A percentile compares a stretch with the other conserved stretches of the same genome.
Evolutionary conservation across 2,113 vertebrate species (phyloP).

Genomic region (Notothenia rossii): DNA sequence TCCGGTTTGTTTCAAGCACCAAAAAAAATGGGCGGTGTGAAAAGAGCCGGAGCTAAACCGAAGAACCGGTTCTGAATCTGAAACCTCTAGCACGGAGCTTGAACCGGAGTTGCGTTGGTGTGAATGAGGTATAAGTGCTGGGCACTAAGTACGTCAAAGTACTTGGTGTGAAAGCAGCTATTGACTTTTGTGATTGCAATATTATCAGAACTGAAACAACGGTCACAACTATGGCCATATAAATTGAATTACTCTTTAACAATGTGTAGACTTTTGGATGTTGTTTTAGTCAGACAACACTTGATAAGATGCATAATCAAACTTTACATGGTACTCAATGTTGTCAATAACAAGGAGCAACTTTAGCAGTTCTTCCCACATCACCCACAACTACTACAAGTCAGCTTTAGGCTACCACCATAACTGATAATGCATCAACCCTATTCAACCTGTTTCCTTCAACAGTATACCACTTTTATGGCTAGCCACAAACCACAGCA

Average conservation of each 20-base stretch:
- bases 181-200: neutral
- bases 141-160: too few species aligned
- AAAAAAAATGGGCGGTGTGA: too few species aligned
- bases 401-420: conserved; percentile 17
- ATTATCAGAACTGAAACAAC: neutral
- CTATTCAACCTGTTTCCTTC: conserved; percentile 2
- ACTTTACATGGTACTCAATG: too few species aligned
- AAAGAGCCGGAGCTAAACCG: too few species aligned
- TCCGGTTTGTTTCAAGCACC: too few species aligned
- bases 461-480: conserved; percentile 5
- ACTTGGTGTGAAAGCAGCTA: too few species aligned
- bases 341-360: too few species aligned
- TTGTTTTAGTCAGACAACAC: neutral
- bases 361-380: neutral
- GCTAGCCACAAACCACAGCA: conserved; percentile 54
- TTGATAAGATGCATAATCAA: neutral
- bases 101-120: too few species aligned
- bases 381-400: neutral
- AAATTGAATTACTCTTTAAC: neutral
- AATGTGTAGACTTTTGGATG: neutral
- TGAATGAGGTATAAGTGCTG: too few species aligned
- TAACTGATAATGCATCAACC: neutral
- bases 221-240: neutral
- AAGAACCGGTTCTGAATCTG: too few species aligned
- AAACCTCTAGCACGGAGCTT: too few species aligned